Conservation (phyloP, 2,797 vertebrate species). For the Poecilia wingei region DNA sequence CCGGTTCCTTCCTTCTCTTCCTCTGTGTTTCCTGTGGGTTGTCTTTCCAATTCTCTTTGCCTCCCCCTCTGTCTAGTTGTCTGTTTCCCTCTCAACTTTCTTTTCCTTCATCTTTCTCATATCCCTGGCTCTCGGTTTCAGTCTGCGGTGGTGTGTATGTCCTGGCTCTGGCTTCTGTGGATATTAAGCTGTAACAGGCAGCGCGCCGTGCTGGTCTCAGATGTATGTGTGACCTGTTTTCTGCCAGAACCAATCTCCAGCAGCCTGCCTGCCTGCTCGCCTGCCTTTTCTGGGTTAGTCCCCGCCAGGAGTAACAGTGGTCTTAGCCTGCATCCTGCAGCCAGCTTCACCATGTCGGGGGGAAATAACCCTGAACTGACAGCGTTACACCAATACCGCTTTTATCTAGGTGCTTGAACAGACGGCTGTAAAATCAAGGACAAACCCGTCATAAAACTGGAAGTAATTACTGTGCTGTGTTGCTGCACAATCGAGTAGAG, state of each 20-base stretch:
- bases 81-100: slow-evolving; percentile 36
- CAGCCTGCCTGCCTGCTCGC: slow-evolving; percentile 46
- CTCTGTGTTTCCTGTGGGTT: slow-evolving; percentile 34
- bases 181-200: slow-evolving; percentile 73
- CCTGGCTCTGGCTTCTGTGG: slow-evolving; percentile 61
- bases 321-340: slow-evolving; percentile 53
- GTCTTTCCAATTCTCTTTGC: slow-evolving; percentile 28
- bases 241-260: slow-evolving; percentile 69
- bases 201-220: slow-evolving; percentile 67
- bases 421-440: slow-evolving; percentile 23
- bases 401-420: slow-evolving; percentile 32
- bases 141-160: slow-evolving; percentile 57
- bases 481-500: slow-evolving; percentile 14
- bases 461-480: slow-evolving; percentile 21
- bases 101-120: slow-evolving; percentile 26
- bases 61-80: slow-evolving; percentile 23
- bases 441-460: slow-evolving; percentile 23
- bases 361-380: slow-evolving; percentile 30
- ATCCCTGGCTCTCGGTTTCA: slow-evolving; percentile 33
- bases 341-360: slow-evolving; percentile 37
- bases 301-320: slow-evolving; percentile 60
- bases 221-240: slow-evolving; percentile 81
- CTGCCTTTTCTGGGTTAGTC: slow-evolving; percentile 74
- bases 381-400: slow-evolving; percentile 22
- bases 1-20: slow-evolving; percentile 28